phyloP scores from a whole-genome alignment of 2,797 vertebrate genomes.

The Sardinella longiceps region DNA sequence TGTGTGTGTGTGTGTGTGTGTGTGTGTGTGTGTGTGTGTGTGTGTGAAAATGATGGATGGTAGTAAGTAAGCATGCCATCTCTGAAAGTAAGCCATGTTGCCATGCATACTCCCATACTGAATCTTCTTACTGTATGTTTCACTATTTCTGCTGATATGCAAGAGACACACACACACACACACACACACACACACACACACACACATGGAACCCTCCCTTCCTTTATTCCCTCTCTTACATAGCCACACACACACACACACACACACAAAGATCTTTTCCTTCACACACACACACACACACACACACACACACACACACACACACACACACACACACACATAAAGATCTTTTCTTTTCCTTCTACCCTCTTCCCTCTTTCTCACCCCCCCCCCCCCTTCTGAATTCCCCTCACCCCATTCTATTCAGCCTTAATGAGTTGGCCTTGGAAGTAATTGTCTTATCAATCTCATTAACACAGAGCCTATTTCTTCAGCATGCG shows the following conservation, averaged over 20 bases:
- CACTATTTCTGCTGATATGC: not conserved
- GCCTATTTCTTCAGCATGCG: slow-evolving; percentile 57
- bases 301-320: not conserved
- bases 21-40: no score
- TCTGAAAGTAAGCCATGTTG: not conserved
- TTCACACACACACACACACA: not conserved
- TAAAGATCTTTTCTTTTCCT: not conserved
- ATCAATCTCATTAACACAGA: slow-evolving; percentile 65
- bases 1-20: no score
- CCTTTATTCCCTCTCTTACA: no score
- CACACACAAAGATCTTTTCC: no score
- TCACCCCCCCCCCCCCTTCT: not conserved
- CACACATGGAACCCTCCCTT: not conserved
- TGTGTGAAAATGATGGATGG: not conserved
- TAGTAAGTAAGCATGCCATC: no score
- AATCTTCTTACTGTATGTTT: not conserved
- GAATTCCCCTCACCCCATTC: slow-evolving; percentile 36
- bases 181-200: no score
- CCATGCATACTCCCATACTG: not conserved
- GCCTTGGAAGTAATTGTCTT: slow-evolving; percentile 65
- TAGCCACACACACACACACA: not conserved
- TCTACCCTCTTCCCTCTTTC: not conserved
- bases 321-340: slow-evolving; percentile 7
- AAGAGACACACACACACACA: not conserved
- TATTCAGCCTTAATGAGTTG: slow-evolving; percentile 64